Percentiles rank a stretch among this genome's conserved stretches.
Evolutionary conservation across 2,888 invertebrate genomes (phyloP).

Genomic region (Tipula lateralis): DNA sequence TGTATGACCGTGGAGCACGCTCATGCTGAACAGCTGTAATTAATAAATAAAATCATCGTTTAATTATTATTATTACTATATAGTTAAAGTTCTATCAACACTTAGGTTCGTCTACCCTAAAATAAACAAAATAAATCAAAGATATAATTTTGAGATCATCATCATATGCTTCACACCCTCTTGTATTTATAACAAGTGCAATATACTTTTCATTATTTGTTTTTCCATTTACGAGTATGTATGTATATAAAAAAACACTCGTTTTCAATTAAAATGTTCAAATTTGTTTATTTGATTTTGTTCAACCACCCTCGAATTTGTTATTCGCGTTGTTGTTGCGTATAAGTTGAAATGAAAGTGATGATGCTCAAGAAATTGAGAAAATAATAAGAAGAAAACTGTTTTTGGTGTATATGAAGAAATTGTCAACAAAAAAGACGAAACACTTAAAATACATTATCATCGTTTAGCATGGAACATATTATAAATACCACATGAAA

Average conservation of each 20-base stretch:
- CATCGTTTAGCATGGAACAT: not conserved
- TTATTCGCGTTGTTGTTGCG: not conserved
- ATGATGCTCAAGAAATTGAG: not conserved
- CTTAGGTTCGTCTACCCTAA: not conserved
- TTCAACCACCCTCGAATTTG: not conserved
- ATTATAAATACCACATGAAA: not conserved
- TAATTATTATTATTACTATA: not conserved
- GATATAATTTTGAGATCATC: not conserved
- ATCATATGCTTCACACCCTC: not conserved
- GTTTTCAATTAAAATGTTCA: slow-evolving; percentile 24
- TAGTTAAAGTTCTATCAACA: too few species aligned
- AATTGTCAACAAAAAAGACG: not conserved
- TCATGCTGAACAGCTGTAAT: slow-evolving; percentile 85
- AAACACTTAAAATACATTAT: slow-evolving; percentile 19
- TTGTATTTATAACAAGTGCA: not conserved
- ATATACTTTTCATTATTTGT: not conserved
- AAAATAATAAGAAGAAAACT: not conserved
- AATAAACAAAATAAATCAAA: not conserved
- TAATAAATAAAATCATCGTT: slow-evolving; percentile 31
- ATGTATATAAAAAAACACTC: not conserved
- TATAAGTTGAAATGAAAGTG: not conserved
- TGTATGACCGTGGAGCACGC: slow-evolving; percentile 66
- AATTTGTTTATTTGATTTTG: slow-evolving; percentile 9
- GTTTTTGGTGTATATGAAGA: not conserved
- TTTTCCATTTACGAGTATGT: too few species aligned